Evolutionary conservation across 2,888 invertebrate species (phyloP), one percentile per base, ranked within the genome.

Genomic region (Hirtodrosophila duncani): DNA sequence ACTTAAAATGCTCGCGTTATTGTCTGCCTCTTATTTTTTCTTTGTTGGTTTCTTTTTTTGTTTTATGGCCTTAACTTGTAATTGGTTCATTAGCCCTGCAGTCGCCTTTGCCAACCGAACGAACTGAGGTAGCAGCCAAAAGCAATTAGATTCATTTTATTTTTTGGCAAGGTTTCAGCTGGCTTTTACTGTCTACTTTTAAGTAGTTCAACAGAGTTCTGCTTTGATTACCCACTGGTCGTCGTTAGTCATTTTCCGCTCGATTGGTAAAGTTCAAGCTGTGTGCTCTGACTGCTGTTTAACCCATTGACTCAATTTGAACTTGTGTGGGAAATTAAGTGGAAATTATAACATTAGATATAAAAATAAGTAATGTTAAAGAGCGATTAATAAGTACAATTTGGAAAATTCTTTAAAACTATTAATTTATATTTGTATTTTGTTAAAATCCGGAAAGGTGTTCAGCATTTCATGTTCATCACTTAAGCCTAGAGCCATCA

Each of bases 81-180:
- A 79, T 74, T 71, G 79, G 72, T 79, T 79, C 79, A 74, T 79
- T 75, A 79, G 79, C 72, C 75, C 79, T 63, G 62, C 75, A 77
- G 55, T 46, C 52, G 50, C 51, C 29, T 21, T 43, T 51, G 36
- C 42, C 17, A 34, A 24, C 52, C 36, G 33, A 49, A 58, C 46
- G 55, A 61, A 46, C 51, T 63, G 43, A 53, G 63, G 63, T 60
- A 63, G 63, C 65, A 45, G 38, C 61, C 36, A n/a, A 14, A 14
- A 49, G 51, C 75, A 71, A 69, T 75, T 69, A 52, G 56, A 67
- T 60, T 67, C 67, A 36, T 27, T 57, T 39, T 41, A 31, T 6
- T 13, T 29, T 14, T n/a, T n/a, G n/a, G n/a, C 18, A 14, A 30
- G 37, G 21, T 20, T 27, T 20, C 11, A 46, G 23, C 14, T 17